A percentile compares a stretch with the other conserved stretches of the same genome.
These are phyloP conservation scores for Tragelaphus eurycerus DNA, from an alignment of 2,797 vertebrate genomes.

Conservation along the genomic window DNA sequence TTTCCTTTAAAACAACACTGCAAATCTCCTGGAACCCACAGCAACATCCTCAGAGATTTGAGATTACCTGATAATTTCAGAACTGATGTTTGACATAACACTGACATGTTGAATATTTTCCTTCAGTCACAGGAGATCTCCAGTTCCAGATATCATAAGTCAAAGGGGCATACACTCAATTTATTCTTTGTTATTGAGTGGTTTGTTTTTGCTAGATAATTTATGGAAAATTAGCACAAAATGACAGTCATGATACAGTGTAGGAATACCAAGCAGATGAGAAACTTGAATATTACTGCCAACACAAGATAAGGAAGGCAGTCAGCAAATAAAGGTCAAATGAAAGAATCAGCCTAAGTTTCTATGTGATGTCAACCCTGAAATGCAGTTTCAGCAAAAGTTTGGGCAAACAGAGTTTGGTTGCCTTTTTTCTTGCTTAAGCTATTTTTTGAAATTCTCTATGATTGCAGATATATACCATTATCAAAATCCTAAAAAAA, in stretches of 20 bases:
- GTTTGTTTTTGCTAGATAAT: slow-evolving; percentile 76
- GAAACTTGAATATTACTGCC: slow-evolving; percentile 74
- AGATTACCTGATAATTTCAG: slow-evolving; percentile 72
- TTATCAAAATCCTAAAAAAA: slow-evolving; percentile 28
- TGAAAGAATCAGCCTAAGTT: slow-evolving; percentile 60
- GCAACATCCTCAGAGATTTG: slow-evolving; percentile 37
- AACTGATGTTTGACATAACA: slow-evolving; percentile 60
- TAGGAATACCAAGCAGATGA: slow-evolving; percentile 75
- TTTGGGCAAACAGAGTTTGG: neutral
- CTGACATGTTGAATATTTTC: slow-evolving; percentile 67
- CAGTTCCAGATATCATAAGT: slow-evolving; percentile 50
- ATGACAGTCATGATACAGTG: slow-evolving; percentile 53
- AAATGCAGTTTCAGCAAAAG: slow-evolving; percentile 71
- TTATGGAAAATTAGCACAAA: slow-evolving; percentile 81
- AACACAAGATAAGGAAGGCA: slow-evolving; percentile 63
- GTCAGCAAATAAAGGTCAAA: slow-evolving; percentile 77
- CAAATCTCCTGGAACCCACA: slow-evolving; percentile 47
- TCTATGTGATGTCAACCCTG: slow-evolving; percentile 32
- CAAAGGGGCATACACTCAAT: slow-evolving; percentile 59
- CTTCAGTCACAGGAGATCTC: slow-evolving; percentile 47
- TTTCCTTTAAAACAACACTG: slow-evolving; percentile 68
- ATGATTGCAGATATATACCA: neutral
- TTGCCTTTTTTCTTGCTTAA: slow-evolving; percentile 43
- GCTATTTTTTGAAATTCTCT: slow-evolving; percentile 43
- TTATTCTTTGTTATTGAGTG: slow-evolving; percentile 66